Conservation (phyloP, 23 tunicate species). For the Oikopleura albicans region DNA sequence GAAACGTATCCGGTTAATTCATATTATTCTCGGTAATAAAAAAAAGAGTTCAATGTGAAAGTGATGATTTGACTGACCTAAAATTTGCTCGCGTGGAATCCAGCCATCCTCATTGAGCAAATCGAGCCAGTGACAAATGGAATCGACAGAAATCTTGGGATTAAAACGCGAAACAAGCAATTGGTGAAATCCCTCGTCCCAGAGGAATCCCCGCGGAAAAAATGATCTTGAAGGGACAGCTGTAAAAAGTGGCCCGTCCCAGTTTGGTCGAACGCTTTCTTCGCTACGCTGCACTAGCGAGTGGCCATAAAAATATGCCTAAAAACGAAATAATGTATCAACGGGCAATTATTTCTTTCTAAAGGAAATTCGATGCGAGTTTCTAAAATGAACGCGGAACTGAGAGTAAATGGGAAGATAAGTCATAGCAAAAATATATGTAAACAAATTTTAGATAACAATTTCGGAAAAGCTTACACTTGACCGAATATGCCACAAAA, state of each 20-base stretch:
- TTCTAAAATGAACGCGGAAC: too few species aligned
- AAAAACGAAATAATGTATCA: too few species aligned
- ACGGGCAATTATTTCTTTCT: too few species aligned
- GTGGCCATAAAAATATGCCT: constrained; percentile 76
- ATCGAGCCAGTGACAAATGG: constrained; percentile 50
- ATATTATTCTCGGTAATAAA: too few species aligned
- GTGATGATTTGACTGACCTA: constrained; percentile 59
- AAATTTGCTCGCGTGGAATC: constrained; percentile 95
- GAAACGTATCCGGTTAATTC: too few species aligned
- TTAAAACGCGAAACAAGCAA: constrained; percentile 71
- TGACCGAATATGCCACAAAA: too few species aligned
- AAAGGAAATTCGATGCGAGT: too few species aligned
- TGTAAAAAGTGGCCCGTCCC: constrained; percentile 51
- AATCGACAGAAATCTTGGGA: constrained; percentile 36
- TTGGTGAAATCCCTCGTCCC: constrained; percentile 99
- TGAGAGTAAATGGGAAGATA: too few species aligned
- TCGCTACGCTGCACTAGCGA: constrained; percentile 47
- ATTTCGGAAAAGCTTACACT: too few species aligned
- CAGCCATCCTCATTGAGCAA: constrained; percentile 69
- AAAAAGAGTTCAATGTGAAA: too few species aligned
- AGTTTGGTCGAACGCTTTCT: constrained; percentile 29
- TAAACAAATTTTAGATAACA: too few species aligned
- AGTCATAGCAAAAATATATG: too few species aligned
- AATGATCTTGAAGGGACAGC: constrained; percentile 94
- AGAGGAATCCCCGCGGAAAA: constrained; percentile 89